phyloP scores from a whole-genome alignment of 35 echinoderm and acorn worm species.

The Hemicentrotus pulcherrimus region DNA sequence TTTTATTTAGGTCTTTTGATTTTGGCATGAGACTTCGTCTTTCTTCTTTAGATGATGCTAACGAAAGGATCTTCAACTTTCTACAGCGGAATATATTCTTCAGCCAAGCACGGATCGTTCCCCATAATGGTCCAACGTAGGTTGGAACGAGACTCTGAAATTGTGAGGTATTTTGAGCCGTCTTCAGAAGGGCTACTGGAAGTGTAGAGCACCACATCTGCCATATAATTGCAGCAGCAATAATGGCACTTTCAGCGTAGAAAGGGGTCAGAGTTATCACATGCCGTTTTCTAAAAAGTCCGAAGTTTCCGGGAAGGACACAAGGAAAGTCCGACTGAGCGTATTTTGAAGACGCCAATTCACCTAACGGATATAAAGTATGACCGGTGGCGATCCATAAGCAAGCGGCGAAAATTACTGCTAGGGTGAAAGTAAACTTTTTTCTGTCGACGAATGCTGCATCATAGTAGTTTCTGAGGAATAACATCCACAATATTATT shows the following conservation, averaged over 20 bases:
- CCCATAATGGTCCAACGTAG: not conserved
- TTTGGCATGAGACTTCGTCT: not conserved
- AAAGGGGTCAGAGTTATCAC: not conserved
- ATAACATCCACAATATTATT: not conserved
- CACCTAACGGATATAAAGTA: not conserved
- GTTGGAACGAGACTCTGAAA: not conserved
- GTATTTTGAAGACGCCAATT: not conserved
- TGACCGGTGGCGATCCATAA: not conserved
- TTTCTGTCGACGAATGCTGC: not conserved
- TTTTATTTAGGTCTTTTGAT: not conserved
- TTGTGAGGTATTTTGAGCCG: not conserved
- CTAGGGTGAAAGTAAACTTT: not conserved
- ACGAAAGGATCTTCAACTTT: not conserved
- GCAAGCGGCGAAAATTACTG: not conserved
- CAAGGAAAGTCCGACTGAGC: not conserved
- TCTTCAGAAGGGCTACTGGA: not conserved
- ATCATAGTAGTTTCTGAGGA: not conserved
- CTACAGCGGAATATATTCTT: not conserved
- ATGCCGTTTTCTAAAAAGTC: not conserved
- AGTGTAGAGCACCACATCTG: not conserved
- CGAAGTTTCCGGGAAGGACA: not conserved
- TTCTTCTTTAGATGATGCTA: not conserved
- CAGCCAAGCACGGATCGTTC: not conserved
- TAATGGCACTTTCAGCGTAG: conserved; percentile 1
- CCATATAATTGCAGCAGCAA: not conserved